Evolutionary conservation across 2,888 invertebrate genomes (phyloP).

Genomic region (Tholera decimalis): DNA sequence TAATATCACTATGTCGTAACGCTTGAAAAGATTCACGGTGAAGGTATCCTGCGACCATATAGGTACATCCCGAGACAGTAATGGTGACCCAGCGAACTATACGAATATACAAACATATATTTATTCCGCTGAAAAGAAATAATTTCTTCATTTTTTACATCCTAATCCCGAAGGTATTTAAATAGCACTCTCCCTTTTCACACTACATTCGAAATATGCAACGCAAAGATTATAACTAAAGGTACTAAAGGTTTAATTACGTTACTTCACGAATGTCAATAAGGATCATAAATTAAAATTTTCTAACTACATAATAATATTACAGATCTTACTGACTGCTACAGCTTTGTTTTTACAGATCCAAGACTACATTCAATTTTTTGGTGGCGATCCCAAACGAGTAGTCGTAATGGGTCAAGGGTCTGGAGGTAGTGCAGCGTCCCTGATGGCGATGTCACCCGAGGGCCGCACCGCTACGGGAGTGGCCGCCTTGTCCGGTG

Average conservation of each 20-base stretch:
- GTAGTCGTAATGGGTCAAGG: conserved; percentile 95
- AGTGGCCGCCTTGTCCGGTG: conserved; percentile 95
- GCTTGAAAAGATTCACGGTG: no score
- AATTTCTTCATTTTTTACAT: neutral
- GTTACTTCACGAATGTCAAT: no score
- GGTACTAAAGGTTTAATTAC: no score
- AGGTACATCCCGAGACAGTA: no score
- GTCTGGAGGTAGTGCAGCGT: conserved; percentile 94
- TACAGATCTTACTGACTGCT: neutral
- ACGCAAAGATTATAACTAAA: no score
- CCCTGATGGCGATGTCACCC: conserved; percentile 93
- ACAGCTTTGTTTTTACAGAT: conserved; percentile 82
- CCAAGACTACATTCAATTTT: conserved; percentile 94
- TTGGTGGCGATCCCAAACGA: conserved; percentile 94
- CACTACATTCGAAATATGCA: neutral
- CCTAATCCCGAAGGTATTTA: neutral
- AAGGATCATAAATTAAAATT: no score
- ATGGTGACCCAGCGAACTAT: neutral
- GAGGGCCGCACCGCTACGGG: conserved; percentile 92
- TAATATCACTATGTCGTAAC: neutral
- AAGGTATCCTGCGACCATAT: no score
- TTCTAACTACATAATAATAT: neutral
- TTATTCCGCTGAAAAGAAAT: no score
- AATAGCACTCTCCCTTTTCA: neutral
- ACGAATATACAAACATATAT: no score